Evolutionary conservation across 2,113 vertebrate species (phyloP), one percentile per base, ranked within the genome.

Genomic region (Rhizomys pruinosus): DNA sequence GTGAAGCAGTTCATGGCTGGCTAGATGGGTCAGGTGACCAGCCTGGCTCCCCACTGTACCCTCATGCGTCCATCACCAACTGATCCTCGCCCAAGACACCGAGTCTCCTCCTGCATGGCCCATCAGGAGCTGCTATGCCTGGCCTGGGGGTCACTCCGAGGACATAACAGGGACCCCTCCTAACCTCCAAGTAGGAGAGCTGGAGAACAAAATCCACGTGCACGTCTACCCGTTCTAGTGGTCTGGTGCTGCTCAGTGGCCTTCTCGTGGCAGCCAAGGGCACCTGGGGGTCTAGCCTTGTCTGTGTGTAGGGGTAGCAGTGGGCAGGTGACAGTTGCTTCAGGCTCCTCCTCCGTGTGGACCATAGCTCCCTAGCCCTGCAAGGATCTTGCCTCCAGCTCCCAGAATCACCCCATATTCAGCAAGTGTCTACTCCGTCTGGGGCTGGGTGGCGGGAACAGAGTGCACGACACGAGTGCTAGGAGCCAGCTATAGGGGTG

Each of bases 221-320:
- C 8, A 39, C 39, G n/a, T 52, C 2, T 20, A 12, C 7, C 27
- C 7, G 1, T 29, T 63, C 57, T 29, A 2, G 1, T 0, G 7
- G 71, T 12, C 2, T 29, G 3, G 16, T 0, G 6, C 61, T 34
- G 79, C 9, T 37, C 3, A 1, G n/a, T 20, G 69, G 73, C n/a
- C 79, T 68, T 88, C 34, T 29, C 13, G 16, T 3, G 22, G 25
- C 15, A 47, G 3, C 76, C 61, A 55, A 87, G 76, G 84, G 44
- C 37, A 2, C 29, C 9, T 5, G 69, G 77, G 47, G 44, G 27
- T 12, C 90, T 61, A 29, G 66, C 29, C 61, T 57, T 42, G 57
- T 34, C n/a, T 19, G 5, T 0, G 2, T 47, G 79, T 7, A 68
- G 63, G 74, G 63, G 64, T 15, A 29, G 27, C 47, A 11, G 8